phyloP scores from a whole-genome alignment of 2,113 vertebrate species.

The Mormyrus iriodes region DNA sequence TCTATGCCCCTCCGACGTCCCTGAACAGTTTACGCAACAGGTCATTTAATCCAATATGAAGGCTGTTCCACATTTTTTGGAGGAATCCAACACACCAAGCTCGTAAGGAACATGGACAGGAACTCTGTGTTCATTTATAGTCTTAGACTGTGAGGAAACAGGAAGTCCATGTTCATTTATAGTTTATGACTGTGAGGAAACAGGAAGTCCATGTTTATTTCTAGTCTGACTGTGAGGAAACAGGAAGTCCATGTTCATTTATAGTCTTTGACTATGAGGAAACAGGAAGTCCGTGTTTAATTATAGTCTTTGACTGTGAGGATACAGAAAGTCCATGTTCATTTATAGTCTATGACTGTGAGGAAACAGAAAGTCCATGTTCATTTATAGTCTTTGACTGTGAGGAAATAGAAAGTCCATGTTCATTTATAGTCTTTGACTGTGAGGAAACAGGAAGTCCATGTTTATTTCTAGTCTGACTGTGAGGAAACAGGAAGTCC shows the following conservation, averaged over 20 bases:
- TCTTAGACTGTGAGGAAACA: not conserved
- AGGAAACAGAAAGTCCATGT: no score
- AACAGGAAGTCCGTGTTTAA: no score
- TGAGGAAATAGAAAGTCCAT: not conserved
- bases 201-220: no score
- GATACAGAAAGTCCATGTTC: not conserved
- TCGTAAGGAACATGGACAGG: not conserved
- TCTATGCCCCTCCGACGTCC: not conserved
- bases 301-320: not conserved
- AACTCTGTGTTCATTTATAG: not conserved
- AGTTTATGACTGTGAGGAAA: no score
- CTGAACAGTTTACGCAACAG: not conserved
- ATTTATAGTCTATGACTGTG: not conserved
- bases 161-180: no score
- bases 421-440: not conserved
- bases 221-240: not conserved
- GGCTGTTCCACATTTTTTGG: not conserved
- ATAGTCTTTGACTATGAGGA: not conserved
- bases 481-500: not conserved
- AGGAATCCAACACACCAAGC: not conserved
- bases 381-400: no score
- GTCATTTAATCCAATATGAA: not conserved
- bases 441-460: no score
- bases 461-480: not conserved
- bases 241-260: not conserved